Evolutionary conservation across 2,888 invertebrate species (phyloP).

Genomic region (Polydrusus tereticollis): DNA sequence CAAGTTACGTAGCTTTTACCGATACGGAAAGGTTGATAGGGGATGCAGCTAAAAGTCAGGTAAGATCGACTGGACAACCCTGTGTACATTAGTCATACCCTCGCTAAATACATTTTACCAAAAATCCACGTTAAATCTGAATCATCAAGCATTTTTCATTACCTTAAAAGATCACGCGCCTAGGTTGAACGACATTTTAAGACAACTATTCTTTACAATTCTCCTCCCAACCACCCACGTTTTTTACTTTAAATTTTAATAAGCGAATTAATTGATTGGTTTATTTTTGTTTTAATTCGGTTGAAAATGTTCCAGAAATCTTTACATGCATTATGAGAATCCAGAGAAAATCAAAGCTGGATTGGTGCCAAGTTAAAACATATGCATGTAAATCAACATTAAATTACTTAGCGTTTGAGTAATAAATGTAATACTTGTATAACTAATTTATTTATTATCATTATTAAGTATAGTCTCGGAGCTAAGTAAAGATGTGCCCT

Average conservation of each 20-base stretch:
- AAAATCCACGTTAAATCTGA: neutral
- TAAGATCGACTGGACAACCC: conserved; percentile 5
- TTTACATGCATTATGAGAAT: neutral
- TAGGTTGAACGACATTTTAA: neutral
- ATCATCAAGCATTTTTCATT: neutral
- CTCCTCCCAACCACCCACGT: neutral
- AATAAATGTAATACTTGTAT: too few species aligned
- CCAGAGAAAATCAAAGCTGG: neutral
- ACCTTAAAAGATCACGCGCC: neutral
- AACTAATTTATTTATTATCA: too few species aligned
- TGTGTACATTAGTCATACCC: neutral
- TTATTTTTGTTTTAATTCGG: neutral
- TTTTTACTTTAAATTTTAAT: neutral
- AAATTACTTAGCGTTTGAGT: too few species aligned
- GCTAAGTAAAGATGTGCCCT: too few species aligned
- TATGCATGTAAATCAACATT: neutral
- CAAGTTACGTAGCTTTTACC: conserved; percentile 89
- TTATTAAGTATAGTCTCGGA: too few species aligned
- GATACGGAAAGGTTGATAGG: conserved; percentile 88
- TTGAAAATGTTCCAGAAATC: conserved; percentile 7
- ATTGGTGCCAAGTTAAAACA: neutral
- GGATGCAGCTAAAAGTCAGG: conserved; percentile 90
- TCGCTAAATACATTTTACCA: neutral
- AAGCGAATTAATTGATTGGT: neutral
- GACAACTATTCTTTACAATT: neutral